phyloP scores from a whole-genome alignment of 2,797 vertebrate species.

The Kryptolebias ocellatus region DNA sequence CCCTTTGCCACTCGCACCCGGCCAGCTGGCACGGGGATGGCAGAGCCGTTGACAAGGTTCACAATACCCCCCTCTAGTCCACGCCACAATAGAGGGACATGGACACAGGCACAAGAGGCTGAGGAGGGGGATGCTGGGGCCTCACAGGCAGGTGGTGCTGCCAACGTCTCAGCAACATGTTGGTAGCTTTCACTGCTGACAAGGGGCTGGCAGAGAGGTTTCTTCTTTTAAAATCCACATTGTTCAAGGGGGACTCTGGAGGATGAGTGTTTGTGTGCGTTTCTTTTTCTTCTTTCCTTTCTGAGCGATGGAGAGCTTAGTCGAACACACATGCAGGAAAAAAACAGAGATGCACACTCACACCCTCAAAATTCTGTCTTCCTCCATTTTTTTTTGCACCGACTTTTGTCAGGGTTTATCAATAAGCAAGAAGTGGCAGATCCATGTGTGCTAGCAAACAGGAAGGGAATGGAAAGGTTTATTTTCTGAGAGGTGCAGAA shows the following conservation, averaged over 20 bases:
- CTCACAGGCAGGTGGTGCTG: slow-evolving; percentile 79
- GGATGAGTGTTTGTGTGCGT: slow-evolving; percentile 68
- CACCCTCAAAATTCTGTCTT: slow-evolving; percentile 25
- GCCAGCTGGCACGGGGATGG: slow-evolving; percentile 83
- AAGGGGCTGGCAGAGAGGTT: slow-evolving; percentile 70
- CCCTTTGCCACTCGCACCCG: slow-evolving; percentile 55
- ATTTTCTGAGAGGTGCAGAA: slow-evolving; percentile 31
- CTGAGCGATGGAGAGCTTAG: slow-evolving; percentile 57
- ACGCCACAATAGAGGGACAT: slow-evolving; percentile 75
- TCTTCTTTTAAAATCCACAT: slow-evolving; percentile 70
- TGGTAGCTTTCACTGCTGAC: slow-evolving; percentile 68
- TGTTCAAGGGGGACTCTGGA: slow-evolving; percentile 69
- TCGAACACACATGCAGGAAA: slow-evolving; percentile 37
- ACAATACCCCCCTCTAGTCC: slow-evolving; percentile 80
- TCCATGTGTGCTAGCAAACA: slow-evolving; percentile 53
- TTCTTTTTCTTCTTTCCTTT: slow-evolving; percentile 41
- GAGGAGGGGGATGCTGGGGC: slow-evolving; percentile 52
- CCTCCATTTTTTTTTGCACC: slow-evolving; percentile 42
- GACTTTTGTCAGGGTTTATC: slow-evolving; percentile 67
- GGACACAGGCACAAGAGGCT: slow-evolving; percentile 76
- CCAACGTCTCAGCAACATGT: slow-evolving; percentile 62
- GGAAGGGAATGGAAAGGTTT: slow-evolving; percentile 29
- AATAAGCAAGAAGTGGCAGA: slow-evolving; percentile 59
- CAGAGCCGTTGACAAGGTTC: slow-evolving; percentile 74
- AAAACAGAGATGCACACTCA: slow-evolving; percentile 1